Conservation (phyloP, 2,797 vertebrate species). For the Calcarius lapponicus region DNA sequence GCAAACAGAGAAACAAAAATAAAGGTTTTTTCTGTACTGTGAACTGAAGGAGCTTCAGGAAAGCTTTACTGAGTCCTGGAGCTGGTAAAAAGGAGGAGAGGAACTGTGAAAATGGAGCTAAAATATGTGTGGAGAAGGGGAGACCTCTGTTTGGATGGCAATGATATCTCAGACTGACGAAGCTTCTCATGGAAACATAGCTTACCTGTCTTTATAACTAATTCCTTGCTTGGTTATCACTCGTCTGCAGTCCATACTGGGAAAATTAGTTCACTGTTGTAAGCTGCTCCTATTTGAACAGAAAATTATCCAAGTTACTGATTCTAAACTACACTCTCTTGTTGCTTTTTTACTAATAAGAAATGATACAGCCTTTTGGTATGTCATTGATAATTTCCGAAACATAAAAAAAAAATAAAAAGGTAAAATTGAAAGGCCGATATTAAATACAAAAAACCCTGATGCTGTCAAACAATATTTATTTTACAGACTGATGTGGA, state of each 20-base stretch:
- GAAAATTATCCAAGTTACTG: neutral
- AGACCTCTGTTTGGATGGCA: neutral
- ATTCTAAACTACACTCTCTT: neutral
- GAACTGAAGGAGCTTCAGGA: neutral
- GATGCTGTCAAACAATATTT: neutral
- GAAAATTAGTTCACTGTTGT: neutral
- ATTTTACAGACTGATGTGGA: neutral
- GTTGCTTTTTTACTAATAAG: neutral
- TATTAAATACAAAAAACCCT: neutral
- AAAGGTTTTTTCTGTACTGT: rapidly evolving
- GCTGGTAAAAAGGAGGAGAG: neutral
- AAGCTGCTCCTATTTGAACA: neutral
- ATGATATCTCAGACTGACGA: neutral
- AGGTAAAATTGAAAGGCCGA: neutral
- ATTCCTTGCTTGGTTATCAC: neutral
- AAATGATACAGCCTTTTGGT: neutral
- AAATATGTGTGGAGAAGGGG: neutral
- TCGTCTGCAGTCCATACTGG: neutral
- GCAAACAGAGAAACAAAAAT: neutral
- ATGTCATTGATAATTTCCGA: neutral
- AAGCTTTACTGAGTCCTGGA: neutral
- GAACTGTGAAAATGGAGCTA: neutral
- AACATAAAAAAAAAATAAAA: neutral
- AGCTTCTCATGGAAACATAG: neutral
- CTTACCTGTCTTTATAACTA: neutral